Percentiles rank a stretch among this genome's conserved stretches.
These are phyloP conservation scores for Mola mola DNA, from an alignment of 2,113 vertebrate genomes.

Conservation along the genomic window DNA sequence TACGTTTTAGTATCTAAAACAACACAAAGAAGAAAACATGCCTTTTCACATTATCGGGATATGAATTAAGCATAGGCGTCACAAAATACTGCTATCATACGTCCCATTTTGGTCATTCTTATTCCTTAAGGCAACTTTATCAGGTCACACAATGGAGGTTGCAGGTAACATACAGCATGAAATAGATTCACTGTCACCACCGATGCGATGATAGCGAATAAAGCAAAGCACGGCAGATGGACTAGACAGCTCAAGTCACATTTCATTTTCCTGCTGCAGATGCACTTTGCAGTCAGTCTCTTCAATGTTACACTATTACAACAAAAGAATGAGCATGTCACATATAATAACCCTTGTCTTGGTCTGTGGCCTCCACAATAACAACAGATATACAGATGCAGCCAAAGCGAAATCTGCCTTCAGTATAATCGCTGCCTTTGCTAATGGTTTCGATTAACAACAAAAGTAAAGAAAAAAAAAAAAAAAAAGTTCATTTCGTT, in stretches of 20 bases:
- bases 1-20: neutral
- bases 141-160: conserved; percentile 33
- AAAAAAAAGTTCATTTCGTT: too few species aligned
- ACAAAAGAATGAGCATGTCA: conserved; percentile 50
- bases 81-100: conserved; percentile 3
- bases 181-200: conserved; percentile 44
- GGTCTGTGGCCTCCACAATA: conserved; percentile 27
- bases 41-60: neutral
- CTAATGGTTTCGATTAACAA: conserved; percentile 1
- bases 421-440: too few species aligned
- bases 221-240: conserved; percentile 33
- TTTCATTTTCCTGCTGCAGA: conserved; percentile 50
- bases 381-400: conserved; percentile 16
- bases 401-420: too few species aligned
- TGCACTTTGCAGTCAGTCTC: conserved; percentile 34
- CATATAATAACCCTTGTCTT: conserved; percentile 35
- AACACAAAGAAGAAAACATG: neutral
- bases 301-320: conserved; percentile 23
- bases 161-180: conserved; percentile 38
- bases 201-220: conserved; percentile 55
- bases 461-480: conserved; percentile 4
- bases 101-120: conserved; percentile 7
- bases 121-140: conserved; percentile 27
- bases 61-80: neutral
- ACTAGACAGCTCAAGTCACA: conserved; percentile 56